phyloP scores from a whole-genome alignment of 2,888 invertebrate species.

The Andrena bicolor region DNA sequence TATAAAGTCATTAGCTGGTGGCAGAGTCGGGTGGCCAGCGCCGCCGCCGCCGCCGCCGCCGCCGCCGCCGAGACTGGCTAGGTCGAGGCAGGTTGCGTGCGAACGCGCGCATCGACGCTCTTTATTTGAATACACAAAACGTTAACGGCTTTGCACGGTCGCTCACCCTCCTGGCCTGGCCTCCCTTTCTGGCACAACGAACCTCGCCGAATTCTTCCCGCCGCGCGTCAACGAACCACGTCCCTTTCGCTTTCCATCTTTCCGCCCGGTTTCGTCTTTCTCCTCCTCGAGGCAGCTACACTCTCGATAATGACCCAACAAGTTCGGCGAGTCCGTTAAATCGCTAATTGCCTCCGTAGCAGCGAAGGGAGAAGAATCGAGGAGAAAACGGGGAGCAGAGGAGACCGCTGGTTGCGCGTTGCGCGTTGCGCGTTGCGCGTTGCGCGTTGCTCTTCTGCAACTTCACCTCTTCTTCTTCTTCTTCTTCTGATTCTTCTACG shows the following conservation, averaged over 20 bases:
- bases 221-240: not conserved
- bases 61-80: constrained; percentile 9
- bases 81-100: constrained; percentile 76
- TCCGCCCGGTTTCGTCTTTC: not conserved
- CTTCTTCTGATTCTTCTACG: constrained; percentile 33
- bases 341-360: constrained; percentile 78
- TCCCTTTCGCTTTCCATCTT: not conserved
- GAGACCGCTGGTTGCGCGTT: too few species aligned
- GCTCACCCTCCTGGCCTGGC: constrained; percentile 17
- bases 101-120: constrained; percentile 76
- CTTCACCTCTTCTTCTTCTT: constrained; percentile 31
- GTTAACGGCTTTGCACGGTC: constrained; percentile 76
- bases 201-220: not conserved
- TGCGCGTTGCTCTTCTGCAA: constrained; percentile 50
- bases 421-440: too few species aligned
- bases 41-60: too few species aligned
- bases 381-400: constrained; percentile 47
- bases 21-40: constrained; percentile 54
- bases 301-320: constrained; percentile 69
- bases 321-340: constrained; percentile 81
- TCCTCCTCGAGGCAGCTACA: not conserved
- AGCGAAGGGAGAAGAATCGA: constrained; percentile 11
- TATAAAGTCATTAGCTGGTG: constrained; percentile 82
- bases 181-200: not conserved
- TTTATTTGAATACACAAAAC: constrained; percentile 84